These are phyloP conservation scores for Aphidius colemani DNA, from an alignment of 2,888 invertebrate genomes.

Conservation along the genomic window DNA sequence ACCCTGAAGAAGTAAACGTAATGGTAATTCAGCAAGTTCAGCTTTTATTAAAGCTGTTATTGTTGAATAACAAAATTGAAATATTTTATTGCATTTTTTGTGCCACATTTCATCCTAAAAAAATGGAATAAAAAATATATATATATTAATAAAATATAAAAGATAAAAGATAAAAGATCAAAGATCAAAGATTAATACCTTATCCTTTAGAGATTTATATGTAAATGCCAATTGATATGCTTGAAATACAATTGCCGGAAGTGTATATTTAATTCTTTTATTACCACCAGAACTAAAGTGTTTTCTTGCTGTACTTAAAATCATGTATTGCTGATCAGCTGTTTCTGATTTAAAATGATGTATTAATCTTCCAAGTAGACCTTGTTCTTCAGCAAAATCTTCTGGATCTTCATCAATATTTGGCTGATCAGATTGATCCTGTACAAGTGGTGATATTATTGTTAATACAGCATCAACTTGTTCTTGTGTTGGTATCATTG, in stretches of 20 bases:
- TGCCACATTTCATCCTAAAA: constrained; percentile 97
- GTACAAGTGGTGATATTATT: constrained; percentile 84
- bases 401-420: constrained; percentile 77
- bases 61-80: constrained; percentile 96
- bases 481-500: constrained; percentile 83
- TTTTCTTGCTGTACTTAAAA: constrained; percentile 86
- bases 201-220: constrained; percentile 74
- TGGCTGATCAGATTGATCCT: constrained; percentile 80
- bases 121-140: too few relatives aligned
- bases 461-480: constrained; percentile 80
- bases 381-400: constrained; percentile 96
- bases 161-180: too few relatives aligned
- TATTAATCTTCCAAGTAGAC: constrained; percentile 83
- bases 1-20: constrained; percentile 93
- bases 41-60: constrained; percentile 93
- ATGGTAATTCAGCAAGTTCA: constrained; percentile 89
- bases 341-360: constrained; percentile 81
- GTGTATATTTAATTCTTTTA: constrained; percentile 82
- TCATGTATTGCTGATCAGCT: constrained; percentile 87
- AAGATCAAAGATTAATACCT: too few relatives aligned
- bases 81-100: constrained; percentile 96
- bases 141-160: too few relatives aligned
- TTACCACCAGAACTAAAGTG: constrained; percentile 91
- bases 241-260: constrained; percentile 94
- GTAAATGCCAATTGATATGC: constrained; percentile 87